A percentile compares a stretch with the other conserved stretches of the same genome.
These are phyloP conservation scores for Belonocnema kinseyi DNA, from an alignment of 1,140 invertebrate genomes.

Conservation along the genomic window DNA sequence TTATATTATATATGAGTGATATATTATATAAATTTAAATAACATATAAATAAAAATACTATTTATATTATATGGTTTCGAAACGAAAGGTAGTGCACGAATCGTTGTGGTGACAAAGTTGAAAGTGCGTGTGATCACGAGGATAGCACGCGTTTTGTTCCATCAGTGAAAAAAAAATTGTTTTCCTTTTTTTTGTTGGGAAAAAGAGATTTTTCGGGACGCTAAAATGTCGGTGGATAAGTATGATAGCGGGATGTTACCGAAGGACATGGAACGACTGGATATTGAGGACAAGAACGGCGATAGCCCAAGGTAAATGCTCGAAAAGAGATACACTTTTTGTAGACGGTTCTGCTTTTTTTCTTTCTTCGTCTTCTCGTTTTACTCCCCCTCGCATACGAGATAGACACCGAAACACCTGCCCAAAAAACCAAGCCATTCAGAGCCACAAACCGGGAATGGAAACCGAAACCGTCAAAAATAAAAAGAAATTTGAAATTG, in stretches of 20 bases:
- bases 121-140: not conserved
- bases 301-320: conserved; percentile 67
- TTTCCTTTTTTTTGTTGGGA: not conserved
- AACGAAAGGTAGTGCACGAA: not conserved
- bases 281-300: conserved; percentile 72
- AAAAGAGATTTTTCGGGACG: not conserved
- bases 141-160: not conserved
- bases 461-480: conserved; percentile 5
- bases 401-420: conserved; percentile 24
- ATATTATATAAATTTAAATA: conserved; percentile 13
- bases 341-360: not conserved
- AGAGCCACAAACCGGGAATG: conserved; percentile 45
- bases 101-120: not conserved
- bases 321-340: conserved; percentile 18
- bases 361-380: conserved; percentile 4
- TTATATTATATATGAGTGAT: conserved; percentile 23
- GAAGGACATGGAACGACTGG: conserved; percentile 72
- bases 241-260: conserved; percentile 62
- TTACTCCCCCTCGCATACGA: conserved; percentile 18
- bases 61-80: not conserved
- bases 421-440: conserved; percentile 36
- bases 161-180: not conserved
- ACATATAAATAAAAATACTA: not conserved
- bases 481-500: conserved; percentile 34
- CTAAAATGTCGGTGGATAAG: conserved; percentile 70